Percentiles rank a stretch among this genome's conserved stretches.
Conservation (phyloP, 1,140 invertebrate species). For the Drosophila orosa region DNA sequence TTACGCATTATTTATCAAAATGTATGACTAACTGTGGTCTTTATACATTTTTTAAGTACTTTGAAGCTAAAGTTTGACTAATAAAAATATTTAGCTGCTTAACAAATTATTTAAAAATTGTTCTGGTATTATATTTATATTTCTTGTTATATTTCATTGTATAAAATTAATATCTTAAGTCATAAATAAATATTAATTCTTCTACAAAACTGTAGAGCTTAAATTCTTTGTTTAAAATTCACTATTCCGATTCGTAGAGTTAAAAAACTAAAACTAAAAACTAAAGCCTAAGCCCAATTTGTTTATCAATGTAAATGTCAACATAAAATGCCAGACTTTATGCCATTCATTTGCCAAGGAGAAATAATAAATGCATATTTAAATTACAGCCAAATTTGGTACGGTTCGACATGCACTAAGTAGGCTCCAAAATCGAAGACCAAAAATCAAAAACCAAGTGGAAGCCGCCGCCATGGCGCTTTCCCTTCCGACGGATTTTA, state of each 20-base stretch:
- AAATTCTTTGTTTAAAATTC: background rate
- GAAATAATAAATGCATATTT: constrained; percentile 64
- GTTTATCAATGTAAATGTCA: constrained; percentile 13
- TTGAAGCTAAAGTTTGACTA: background rate
- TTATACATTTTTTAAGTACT: background rate
- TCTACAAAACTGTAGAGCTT: too few species aligned
- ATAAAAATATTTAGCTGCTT: background rate
- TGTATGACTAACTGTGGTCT: background rate
- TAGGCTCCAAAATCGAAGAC: constrained; percentile 41
- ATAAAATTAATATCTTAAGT: background rate
- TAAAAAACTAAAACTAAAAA: background rate
- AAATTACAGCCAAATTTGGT: constrained; percentile 58
- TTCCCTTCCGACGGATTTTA: constrained; percentile 53
- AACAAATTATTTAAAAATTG: background rate
- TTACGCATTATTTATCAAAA: background rate
- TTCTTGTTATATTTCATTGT: background rate
- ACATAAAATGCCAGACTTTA: constrained; percentile 36
- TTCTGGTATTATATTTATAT: background rate
- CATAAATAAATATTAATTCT: background rate
- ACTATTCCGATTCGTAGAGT: background rate
- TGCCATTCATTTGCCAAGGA: constrained; percentile 15
- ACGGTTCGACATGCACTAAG: constrained; percentile 14
- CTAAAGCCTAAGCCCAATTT: background rate
- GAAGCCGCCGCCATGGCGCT: constrained; percentile 23
- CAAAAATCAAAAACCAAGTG: constrained; percentile 17